Evolutionary conservation across 2,888 invertebrate genomes (phyloP).

Genomic region (Agrilus mali): DNA sequence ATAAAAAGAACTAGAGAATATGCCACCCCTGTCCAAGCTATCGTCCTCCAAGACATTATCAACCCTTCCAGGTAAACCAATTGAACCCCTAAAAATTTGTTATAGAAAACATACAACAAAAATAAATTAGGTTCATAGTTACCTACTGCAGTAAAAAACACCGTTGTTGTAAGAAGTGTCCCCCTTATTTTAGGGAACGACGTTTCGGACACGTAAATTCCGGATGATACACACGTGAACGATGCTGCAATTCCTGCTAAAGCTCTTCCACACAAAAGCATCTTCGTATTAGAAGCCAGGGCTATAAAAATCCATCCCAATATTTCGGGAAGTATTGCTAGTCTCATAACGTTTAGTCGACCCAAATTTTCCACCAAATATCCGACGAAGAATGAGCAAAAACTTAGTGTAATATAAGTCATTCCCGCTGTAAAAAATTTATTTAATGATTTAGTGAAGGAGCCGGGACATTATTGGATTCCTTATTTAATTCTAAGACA

Average conservation of each 20-base stretch:
- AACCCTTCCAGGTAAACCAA: slow-evolving; percentile 42
- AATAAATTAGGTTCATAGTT: slow-evolving; percentile 12
- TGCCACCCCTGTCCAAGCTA: slow-evolving; percentile 41
- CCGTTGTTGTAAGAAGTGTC: slow-evolving; percentile 44
- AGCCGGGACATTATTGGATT: too few relatives aligned
- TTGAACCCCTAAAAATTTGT: slow-evolving; percentile 42
- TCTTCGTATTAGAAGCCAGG: too few relatives aligned
- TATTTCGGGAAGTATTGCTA: too few relatives aligned
- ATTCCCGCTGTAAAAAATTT: neutral
- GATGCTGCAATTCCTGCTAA: slow-evolving; percentile 8
- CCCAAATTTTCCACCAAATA: too few relatives aligned
- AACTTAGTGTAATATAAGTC: too few relatives aligned
- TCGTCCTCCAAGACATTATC: slow-evolving; percentile 40
- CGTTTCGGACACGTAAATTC: slow-evolving; percentile 49
- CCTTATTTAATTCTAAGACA: too few relatives aligned
- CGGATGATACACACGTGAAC: slow-evolving; percentile 44
- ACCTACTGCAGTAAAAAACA: slow-evolving; percentile 46
- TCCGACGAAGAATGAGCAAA: too few relatives aligned
- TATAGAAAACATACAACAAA: neutral
- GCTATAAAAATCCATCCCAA: too few relatives aligned
- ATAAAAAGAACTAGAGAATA: slow-evolving; percentile 40
- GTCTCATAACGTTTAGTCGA: too few relatives aligned
- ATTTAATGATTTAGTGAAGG: too few relatives aligned
- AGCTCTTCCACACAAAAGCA: too few relatives aligned
- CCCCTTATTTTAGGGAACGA: slow-evolving; percentile 45